Evolutionary conservation across 2,888 invertebrate species (phyloP).

Genomic region (Thera britannica): DNA sequence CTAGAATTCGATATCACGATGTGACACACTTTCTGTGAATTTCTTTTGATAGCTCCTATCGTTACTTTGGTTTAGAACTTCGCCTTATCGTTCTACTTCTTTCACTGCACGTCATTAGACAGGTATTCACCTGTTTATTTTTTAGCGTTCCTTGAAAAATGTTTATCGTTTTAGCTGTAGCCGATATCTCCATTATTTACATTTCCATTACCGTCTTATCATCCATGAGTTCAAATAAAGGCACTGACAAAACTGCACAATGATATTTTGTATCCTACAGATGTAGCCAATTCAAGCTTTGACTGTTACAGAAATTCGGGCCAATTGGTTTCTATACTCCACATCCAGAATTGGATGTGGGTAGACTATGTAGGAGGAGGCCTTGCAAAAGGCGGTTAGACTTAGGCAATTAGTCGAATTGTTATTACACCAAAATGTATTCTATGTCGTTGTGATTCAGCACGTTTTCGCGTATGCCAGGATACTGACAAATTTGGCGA

Average conservation of each 20-base stretch:
- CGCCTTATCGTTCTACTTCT: constrained; percentile 41
- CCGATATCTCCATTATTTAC: constrained; percentile 39
- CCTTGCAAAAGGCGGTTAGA: constrained; percentile 75
- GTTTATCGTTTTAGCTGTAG: constrained; percentile 38
- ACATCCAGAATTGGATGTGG: constrained; percentile 78
- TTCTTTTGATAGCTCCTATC: constrained; percentile 57
- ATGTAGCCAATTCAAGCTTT: constrained; percentile 30
- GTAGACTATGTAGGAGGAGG: constrained; percentile 79
- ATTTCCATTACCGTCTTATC: constrained; percentile 41
- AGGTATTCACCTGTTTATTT: constrained; percentile 43
- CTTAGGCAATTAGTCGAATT: constrained; percentile 60
- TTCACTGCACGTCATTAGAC: constrained; percentile 36
- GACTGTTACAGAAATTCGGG: constrained; percentile 58
- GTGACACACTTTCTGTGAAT: constrained; percentile 68
- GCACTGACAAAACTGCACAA: constrained; percentile 31
- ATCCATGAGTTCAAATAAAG: constrained; percentile 32
- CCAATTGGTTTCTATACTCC: constrained; percentile 65
- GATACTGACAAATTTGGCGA: constrained; percentile 71
- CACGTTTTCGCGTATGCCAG: constrained; percentile 57
- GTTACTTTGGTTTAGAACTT: constrained; percentile 47
- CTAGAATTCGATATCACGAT: constrained; percentile 53
- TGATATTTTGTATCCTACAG: constrained; percentile 13
- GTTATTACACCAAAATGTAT: constrained; percentile 56
- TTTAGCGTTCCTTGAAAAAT: constrained; percentile 40
- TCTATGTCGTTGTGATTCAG: constrained; percentile 63